Conservation (phyloP, 2,888 invertebrate genomes). For the Drosophila kanekoi region DNA sequence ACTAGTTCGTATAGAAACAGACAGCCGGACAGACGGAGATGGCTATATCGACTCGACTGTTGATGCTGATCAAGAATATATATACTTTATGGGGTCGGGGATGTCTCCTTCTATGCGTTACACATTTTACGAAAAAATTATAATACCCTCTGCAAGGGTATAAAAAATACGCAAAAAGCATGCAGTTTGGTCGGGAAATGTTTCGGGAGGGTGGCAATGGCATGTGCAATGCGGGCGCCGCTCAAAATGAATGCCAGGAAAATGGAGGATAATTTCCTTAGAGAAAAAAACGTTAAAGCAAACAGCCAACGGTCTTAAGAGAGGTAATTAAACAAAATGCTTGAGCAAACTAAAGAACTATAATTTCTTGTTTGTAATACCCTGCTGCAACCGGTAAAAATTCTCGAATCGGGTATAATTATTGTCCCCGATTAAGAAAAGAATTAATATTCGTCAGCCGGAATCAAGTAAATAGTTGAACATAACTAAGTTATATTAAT, state of each 20-base stretch:
- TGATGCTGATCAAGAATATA: no score
- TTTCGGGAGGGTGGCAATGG: not conserved
- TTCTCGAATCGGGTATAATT: not conserved
- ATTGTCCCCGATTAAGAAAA: no score
- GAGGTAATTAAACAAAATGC: conserved; percentile 67
- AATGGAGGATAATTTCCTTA: conserved; percentile 9
- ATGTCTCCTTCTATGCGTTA: no score
- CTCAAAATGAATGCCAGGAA: conserved; percentile 4
- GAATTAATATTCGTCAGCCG: no score
- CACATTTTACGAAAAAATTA: no score
- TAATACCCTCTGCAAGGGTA: no score
- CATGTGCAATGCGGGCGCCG: conserved; percentile 26
- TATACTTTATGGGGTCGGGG: no score
- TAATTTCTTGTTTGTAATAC: conserved; percentile 12
- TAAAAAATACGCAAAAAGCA: conserved; percentile 44
- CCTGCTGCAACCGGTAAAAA: not conserved
- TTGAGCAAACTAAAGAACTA: conserved; percentile 51
- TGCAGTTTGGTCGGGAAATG: not conserved
- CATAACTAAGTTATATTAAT: no score
- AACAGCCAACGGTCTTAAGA: conserved; percentile 44
- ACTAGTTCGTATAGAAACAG: no score
- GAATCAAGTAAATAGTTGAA: no score
- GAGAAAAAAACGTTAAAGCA: conserved; percentile 43
- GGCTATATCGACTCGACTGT: no score
- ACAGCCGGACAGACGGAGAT: no score